Conservation (phyloP, 1,140 invertebrate species). For the Tetragnatha versicolor region DNA sequence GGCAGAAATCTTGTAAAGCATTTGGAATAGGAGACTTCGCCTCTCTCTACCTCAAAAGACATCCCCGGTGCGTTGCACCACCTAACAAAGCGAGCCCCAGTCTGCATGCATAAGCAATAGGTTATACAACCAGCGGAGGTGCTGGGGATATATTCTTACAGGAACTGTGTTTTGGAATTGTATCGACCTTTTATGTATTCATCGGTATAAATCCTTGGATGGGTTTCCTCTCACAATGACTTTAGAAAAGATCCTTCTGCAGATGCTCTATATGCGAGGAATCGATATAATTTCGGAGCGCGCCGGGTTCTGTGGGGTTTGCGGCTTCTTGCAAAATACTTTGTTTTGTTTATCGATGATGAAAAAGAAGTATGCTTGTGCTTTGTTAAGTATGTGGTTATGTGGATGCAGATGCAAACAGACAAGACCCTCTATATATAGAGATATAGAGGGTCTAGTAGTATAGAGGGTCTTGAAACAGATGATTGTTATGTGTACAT, state of each 20-base stretch:
- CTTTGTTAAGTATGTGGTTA: no score
- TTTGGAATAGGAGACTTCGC: not conserved
- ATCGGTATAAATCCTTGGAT: slow-evolving; percentile 30
- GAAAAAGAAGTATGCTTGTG: no score
- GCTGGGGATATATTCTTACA: slow-evolving; percentile 7
- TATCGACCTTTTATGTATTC: slow-evolving; percentile 22
- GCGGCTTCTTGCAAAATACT: no score
- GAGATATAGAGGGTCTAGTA: no score
- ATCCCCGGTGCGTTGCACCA: slow-evolving; percentile 1
- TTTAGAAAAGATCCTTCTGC: not conserved
- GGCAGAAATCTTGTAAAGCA: slow-evolving; percentile 36
- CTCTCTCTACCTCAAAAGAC: slow-evolving; percentile 7
- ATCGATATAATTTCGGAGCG: no score
- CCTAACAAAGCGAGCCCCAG: slow-evolving; percentile 4
- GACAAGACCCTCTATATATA: no score
- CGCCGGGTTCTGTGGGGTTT: no score
- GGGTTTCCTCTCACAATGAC: not conserved
- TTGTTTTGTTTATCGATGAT: no score
- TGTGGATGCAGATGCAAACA: no score
- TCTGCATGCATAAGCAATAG: slow-evolving; percentile 47
- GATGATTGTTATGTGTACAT: no score
- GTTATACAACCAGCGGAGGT: slow-evolving; percentile 15
- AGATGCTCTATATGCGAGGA: not conserved
- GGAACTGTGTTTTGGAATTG: not conserved
- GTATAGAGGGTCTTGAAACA: no score